Conservation (phyloP, 1,140 invertebrate genomes). For the Teleopsis dalmanni region DNA sequence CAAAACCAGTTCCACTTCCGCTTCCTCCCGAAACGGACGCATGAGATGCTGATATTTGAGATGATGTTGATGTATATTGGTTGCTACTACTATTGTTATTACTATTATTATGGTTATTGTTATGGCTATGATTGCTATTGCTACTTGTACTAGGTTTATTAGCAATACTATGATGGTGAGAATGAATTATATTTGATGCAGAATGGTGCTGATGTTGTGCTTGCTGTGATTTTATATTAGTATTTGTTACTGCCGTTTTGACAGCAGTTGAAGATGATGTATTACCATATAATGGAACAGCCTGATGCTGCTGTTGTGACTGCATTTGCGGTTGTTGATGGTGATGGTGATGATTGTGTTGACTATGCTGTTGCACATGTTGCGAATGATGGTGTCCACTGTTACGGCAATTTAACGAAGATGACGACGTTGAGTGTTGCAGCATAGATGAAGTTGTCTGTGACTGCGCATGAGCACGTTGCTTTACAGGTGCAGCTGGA, state of each 20-base stretch:
- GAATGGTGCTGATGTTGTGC: conserved; percentile 7
- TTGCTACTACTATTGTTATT: conserved; percentile 15
- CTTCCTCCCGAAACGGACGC: conserved; percentile 21
- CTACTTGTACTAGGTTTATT: conserved; percentile 12
- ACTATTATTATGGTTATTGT: conserved; percentile 18
- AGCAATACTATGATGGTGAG: conserved; percentile 12
- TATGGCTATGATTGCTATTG: conserved; percentile 13
- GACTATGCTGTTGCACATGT: conserved; percentile 15
- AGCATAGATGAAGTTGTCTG: conserved; percentile 42
- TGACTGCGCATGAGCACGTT: conserved; percentile 44
- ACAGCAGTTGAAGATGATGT: conserved; percentile 18
- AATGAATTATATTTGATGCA: not conserved
- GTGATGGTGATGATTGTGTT: conserved; percentile 8
- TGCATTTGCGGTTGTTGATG: conserved; percentile 17
- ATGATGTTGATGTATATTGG: conserved; percentile 6
- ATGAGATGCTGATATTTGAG: conserved; percentile 1
- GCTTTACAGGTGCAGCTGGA: conserved; percentile 40
- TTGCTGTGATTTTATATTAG: not conserved
- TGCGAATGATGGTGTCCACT: conserved; percentile 15
- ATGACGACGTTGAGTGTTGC: conserved; percentile 26
- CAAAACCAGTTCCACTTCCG: conserved; percentile 40
- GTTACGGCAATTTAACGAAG: conserved; percentile 22
- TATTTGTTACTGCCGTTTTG: conserved; percentile 8
- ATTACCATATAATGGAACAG: conserved; percentile 25
- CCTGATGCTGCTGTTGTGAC: conserved; percentile 13